A percentile compares a stretch with the other conserved stretches of the same genome.
phyloP scores from a whole-genome alignment of 2,797 vertebrate species.

The Lates japonicus region DNA sequence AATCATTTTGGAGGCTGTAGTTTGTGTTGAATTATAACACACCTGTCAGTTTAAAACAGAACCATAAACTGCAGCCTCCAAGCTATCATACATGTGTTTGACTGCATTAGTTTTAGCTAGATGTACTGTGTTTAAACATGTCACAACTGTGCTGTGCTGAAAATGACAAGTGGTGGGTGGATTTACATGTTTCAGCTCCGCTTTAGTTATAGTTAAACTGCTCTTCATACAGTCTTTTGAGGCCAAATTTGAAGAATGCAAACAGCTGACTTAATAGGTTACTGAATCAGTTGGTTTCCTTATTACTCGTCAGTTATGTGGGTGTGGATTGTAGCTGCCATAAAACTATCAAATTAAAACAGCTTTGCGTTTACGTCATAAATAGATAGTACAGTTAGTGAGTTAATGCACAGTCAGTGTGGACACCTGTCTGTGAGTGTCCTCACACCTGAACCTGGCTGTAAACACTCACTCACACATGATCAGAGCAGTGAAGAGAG shows the following conservation, averaged over 20 bases:
- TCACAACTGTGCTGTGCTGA: not conserved
- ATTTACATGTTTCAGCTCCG: not conserved
- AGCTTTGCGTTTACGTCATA: not conserved
- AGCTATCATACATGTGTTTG: too few relatives aligned
- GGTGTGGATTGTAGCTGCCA: not conserved
- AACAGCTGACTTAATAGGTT: not conserved
- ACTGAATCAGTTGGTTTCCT: not conserved
- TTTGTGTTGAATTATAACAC: not conserved
- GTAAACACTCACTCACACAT: constrained; percentile 28
- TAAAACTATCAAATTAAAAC: not conserved
- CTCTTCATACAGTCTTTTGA: not conserved
- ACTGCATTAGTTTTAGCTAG: too few relatives aligned
- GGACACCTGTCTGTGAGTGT: not conserved
- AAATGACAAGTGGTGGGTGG: not conserved
- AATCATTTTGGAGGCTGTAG: not conserved
- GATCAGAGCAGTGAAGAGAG: not conserved
- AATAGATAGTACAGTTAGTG: not conserved
- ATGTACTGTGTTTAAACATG: not conserved
- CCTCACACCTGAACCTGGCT: constrained; percentile 16
- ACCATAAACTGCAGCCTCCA: too few relatives aligned
- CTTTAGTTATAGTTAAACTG: not conserved
- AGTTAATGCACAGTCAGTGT: constrained; percentile 4
- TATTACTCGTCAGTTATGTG: not conserved
- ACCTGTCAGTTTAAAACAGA: too few relatives aligned
- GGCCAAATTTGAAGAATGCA: not conserved